Evolutionary conservation across 2,888 invertebrate species (phyloP).

Genomic region (Eubasilissa splendida): DNA sequence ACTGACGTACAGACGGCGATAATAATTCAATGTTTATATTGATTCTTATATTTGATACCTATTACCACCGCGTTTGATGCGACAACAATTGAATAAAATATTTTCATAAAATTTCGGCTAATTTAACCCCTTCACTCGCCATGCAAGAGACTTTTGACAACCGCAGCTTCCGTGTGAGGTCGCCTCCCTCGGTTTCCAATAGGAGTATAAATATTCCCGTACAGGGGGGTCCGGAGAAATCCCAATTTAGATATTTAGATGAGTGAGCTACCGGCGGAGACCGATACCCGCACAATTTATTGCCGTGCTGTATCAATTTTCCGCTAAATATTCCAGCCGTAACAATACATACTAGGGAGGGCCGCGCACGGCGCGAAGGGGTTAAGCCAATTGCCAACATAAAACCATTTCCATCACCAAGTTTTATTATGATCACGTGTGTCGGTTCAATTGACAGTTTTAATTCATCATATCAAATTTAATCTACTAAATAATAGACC

Average conservation of each 20-base stretch:
- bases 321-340: constrained; percentile 49
- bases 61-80: too few relatives aligned
- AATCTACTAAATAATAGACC: too few relatives aligned
- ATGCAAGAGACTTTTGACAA: background rate
- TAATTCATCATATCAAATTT: too few relatives aligned
- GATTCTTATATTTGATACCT: too few relatives aligned
- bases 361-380: constrained; percentile 29
- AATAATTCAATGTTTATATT: too few relatives aligned
- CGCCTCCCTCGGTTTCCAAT: constrained; percentile 39
- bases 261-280: constrained; percentile 54
- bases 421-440: too few relatives aligned
- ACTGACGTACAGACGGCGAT: too few relatives aligned
- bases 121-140: background rate
- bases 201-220: constrained; percentile 48
- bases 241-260: constrained; percentile 57
- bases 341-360: constrained; percentile 12
- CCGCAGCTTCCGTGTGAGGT: constrained; percentile 20
- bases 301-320: constrained; percentile 54
- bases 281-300: constrained; percentile 51
- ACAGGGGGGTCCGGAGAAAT: constrained; percentile 50
- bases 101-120: background rate
- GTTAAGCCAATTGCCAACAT: constrained; percentile 22
- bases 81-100: too few relatives aligned
- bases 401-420: too few relatives aligned
- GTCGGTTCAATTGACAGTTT: too few relatives aligned